Base-by-base conservation (phyloP, 2,888 invertebrate genomes). In the Hypena proboscidalis region DNA sequence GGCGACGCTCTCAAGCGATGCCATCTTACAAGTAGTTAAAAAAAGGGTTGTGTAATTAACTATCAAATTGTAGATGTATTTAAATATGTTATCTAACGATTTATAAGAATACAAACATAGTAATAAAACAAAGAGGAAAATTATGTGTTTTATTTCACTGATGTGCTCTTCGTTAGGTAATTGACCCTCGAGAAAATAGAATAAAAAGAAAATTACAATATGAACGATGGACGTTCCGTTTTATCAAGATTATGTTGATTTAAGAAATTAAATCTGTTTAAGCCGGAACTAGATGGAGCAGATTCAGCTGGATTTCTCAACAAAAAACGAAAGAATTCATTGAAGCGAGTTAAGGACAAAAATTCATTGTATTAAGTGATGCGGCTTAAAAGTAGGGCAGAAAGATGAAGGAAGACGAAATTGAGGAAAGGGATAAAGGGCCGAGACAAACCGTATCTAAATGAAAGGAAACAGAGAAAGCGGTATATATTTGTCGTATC, bases 41-140 rank as follows among this genome's bases (percentile, higher is more conserved):
- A 77, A 84, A 85, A 86, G 77, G 89, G 89, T 89, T 89, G 89
- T 89, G 89, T 89, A 85, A 80, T 82, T 77, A 84, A 84, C 77
- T 88, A 89, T 88, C 84, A 87, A 68, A 78, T 64, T 70, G 82
- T 88, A 87, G 85, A 70, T 71, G 80, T 77, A 83, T 78, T 75
- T 76, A 77, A 80, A 68, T 78, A 81, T 81, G 82, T 85, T 86
- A 87, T 72, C 76, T 82, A 81, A 83, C 68, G 71, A 79, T 87
- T 88, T 86, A 79, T 86, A 87, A 85, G 72, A 76, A 56, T 64
- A 64, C 63, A 56, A 65, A 78, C 67, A 67, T 84, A 83, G 82
- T 68, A 79, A 77, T 80, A 77, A 80, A 75, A 54, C 47, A 51
- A 67, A 67, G 67, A 71, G 56, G 57, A 62, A 61, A 60, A 60